A percentile compares a stretch with the other conserved stretches of the same genome.
Conservation (phyloP, 1,140 invertebrate genomes). For the Chionoecetes opilio region DNA sequence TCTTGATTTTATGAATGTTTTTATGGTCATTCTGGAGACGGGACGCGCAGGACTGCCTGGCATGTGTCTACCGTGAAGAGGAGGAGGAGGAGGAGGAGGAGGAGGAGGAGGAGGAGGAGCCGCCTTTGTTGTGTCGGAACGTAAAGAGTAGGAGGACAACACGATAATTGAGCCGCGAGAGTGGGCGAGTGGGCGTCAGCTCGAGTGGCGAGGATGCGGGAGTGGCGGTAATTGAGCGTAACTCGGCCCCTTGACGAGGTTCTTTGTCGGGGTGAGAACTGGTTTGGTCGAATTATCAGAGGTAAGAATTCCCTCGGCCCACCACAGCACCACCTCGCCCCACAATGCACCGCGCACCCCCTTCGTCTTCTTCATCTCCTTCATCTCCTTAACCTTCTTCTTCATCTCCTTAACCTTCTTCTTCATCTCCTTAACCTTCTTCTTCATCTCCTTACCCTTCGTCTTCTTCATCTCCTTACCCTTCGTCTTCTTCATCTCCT, state of each 20-base stretch:
- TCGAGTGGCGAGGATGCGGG: constrained; percentile 24
- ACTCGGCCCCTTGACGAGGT: constrained; percentile 36
- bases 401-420: constrained; percentile 12
- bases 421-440: neutral
- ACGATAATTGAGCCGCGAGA: constrained; percentile 18
- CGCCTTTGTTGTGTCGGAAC: constrained; percentile 25
- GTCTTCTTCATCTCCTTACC: neutral
- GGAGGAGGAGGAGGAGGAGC: neutral
- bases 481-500: neutral
- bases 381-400: neutral
- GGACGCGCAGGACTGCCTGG: neutral
- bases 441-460: constrained; percentile 27
- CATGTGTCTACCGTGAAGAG: neutral
- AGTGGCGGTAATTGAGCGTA: constrained; percentile 43
- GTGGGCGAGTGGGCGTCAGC: neutral
- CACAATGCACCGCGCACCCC: neutral
- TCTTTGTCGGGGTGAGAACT: constrained; percentile 55
- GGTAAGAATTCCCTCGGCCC: neutral
- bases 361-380: neutral
- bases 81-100: neutral
- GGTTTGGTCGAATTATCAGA: constrained; percentile 24
- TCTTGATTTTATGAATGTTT: neutral
- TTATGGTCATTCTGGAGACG: neutral
- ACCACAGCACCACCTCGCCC: neutral
- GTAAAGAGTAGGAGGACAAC: constrained; percentile 3